Evolutionary conservation across 2,113 vertebrate genomes (phyloP).

Genomic region (Cheirogaleus medius): DNA sequence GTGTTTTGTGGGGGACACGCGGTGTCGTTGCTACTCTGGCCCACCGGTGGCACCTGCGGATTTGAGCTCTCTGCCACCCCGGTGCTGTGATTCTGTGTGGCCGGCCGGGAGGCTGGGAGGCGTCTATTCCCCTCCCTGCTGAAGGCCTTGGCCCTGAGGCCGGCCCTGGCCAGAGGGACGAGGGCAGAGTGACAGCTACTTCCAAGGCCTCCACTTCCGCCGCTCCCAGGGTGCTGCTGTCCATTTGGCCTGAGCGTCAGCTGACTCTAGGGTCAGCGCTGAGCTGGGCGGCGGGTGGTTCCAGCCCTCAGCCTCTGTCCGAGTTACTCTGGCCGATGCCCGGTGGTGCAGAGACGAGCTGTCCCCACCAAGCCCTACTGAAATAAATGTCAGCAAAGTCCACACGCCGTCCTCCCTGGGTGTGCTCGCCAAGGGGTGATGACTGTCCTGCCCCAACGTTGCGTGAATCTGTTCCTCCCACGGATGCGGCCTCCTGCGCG

Average conservation of each 20-base stretch:
- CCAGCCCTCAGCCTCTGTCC: not conserved
- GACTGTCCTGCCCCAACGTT: rapidly evolving
- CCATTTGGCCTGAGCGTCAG: not conserved
- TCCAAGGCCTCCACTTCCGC: not conserved
- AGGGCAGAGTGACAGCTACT: no score
- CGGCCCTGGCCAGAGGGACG: not conserved
- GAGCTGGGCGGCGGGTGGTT: not conserved
- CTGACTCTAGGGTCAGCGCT: not conserved
- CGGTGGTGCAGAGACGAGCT: not conserved
- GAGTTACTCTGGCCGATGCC: not conserved
- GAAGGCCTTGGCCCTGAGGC: not conserved
- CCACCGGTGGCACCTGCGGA: not conserved
- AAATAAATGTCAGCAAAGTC: not conserved
- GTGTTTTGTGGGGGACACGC: not conserved
- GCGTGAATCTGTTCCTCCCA: not conserved
- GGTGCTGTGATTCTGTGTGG: no score
- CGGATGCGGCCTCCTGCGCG: not conserved
- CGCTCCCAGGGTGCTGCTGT: not conserved
- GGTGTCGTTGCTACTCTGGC: no score
- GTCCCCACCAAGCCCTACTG: not conserved
- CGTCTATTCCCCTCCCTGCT: not conserved
- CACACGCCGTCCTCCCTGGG: not conserved
- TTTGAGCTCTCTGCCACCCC: no score
- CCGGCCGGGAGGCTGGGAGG: not conserved
- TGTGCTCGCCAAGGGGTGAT: not conserved